phyloP scores from a whole-genome alignment of 2,888 invertebrate genomes.

The Epistrophe eligans region DNA sequence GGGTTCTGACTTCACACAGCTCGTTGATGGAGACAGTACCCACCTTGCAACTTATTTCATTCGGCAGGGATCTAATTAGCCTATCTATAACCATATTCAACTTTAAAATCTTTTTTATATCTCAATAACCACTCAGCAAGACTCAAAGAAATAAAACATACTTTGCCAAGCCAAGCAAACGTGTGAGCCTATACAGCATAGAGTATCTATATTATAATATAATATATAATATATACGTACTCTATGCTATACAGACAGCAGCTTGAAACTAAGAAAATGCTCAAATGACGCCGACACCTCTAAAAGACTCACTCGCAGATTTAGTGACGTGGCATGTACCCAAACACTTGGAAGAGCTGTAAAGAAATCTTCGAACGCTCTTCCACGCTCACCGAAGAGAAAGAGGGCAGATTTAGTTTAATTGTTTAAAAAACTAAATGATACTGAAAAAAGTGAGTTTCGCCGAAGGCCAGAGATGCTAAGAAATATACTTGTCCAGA shows the following conservation, averaged over 20 bases:
- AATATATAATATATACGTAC: too few species aligned
- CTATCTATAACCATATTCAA: too few species aligned
- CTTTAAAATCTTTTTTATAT: too few species aligned
- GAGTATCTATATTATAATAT: too few species aligned
- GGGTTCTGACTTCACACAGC: too few species aligned
- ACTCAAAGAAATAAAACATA: too few species aligned
- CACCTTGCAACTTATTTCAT: too few species aligned
- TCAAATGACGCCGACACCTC: too few species aligned
- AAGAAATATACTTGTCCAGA: not conserved
- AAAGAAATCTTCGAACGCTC: not conserved
- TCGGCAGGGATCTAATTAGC: too few species aligned
- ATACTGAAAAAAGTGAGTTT: not conserved
- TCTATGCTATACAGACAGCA: not conserved
- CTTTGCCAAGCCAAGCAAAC: too few species aligned
- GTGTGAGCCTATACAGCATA: not conserved
- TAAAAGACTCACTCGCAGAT: not conserved
- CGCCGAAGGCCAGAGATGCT: constrained; percentile 5
- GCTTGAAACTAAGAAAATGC: not conserved
- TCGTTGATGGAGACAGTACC: too few species aligned
- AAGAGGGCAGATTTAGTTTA: not conserved
- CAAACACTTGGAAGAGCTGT: not conserved
- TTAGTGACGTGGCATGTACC: not conserved
- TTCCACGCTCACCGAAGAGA: not conserved
- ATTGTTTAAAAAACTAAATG: not conserved
- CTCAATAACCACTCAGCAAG: too few species aligned